Conservation (phyloP, 2,113 vertebrate species). For the Galemys pyrenaicus region DNA sequence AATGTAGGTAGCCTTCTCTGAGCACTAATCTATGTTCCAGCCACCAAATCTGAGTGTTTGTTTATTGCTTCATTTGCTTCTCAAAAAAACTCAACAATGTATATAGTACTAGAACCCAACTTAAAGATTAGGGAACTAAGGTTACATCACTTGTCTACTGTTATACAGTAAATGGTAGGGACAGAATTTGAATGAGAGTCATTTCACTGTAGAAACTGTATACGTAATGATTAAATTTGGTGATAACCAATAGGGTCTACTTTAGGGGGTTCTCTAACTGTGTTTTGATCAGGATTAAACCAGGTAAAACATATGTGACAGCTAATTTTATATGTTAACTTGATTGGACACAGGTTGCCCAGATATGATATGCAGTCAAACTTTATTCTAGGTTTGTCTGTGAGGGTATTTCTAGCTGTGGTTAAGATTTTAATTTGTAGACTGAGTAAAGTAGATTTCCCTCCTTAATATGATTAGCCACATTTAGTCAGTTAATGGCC, state of each 20-base stretch:
- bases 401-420: background rate
- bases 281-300: constrained; percentile 46
- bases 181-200: background rate
- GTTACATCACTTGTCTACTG: background rate
- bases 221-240: background rate
- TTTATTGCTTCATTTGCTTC: constrained; percentile 40
- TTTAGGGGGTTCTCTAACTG: background rate
- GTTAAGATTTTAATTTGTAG: background rate
- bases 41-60: background rate
- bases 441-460: background rate
- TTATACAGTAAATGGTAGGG: background rate
- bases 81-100: background rate
- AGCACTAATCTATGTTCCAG: background rate
- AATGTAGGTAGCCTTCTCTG: background rate
- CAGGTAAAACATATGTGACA: background rate
- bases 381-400: background rate
- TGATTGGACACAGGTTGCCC: background rate
- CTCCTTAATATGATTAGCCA: background rate
- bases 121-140: background rate
- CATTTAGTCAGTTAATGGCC: background rate
- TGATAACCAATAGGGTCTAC: background rate
- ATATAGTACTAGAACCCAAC: background rate
- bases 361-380: constrained; percentile 14
- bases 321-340: background rate
- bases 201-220: background rate